phyloP scores from a whole-genome alignment of 2,888 invertebrate genomes.

The Oxytorus armatus region DNA sequence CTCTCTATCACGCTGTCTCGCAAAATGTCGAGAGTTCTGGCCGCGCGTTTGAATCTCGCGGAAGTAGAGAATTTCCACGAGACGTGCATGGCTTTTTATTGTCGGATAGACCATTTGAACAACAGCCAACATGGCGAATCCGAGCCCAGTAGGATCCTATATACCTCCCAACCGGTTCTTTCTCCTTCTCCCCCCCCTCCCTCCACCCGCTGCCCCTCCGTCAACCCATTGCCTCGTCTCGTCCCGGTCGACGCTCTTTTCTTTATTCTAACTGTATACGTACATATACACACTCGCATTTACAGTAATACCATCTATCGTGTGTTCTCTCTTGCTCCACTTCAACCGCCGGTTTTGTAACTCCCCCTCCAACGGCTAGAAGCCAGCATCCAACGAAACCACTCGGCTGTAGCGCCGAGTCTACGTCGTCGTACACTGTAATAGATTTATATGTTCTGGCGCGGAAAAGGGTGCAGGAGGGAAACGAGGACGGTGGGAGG shows the following conservation, averaged over 20 bases:
- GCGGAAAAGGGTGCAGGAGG: conserved; percentile 14
- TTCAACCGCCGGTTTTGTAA: conserved; percentile 32
- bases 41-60: conserved; percentile 79
- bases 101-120: conserved; percentile 82
- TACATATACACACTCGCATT: conserved; percentile 3
- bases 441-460: conserved; percentile 78
- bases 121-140: conserved; percentile 82
- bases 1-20: neutral
- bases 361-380: conserved; percentile 17
- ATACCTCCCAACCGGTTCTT: conserved; percentile 5
- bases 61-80: conserved; percentile 78
- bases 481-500: conserved; percentile 1
- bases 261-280: conserved; percentile 38
- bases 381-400: conserved; percentile 53
- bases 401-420: conserved; percentile 59
- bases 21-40: conserved; percentile 60
- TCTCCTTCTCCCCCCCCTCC: conserved; percentile 41
- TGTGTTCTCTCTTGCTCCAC: conserved; percentile 33
- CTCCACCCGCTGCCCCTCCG: too few species aligned
- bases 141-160: conserved; percentile 60
- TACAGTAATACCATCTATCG: conserved; percentile 13
- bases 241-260: conserved; percentile 47
- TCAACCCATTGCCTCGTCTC: conserved; percentile 30
- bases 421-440: conserved; percentile 75
- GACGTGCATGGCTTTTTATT: conserved; percentile 82